phyloP scores from a whole-genome alignment of 2,113 vertebrate species.

The Micromys minutus region DNA sequence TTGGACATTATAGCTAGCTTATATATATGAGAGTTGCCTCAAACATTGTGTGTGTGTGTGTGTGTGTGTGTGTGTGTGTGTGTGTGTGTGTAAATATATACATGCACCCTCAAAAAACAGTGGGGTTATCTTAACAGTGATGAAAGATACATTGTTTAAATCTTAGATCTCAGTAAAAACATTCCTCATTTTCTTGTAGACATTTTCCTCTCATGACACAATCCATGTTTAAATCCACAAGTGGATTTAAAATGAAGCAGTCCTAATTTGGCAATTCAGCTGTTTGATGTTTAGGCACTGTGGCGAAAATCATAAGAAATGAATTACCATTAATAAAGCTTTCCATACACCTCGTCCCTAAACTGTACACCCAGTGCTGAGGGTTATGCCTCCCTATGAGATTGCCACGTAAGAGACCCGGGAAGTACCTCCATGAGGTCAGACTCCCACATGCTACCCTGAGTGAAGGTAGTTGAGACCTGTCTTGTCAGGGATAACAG shows the following conservation, averaged over 20 bases:
- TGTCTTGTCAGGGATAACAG: neutral
- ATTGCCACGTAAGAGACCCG: constrained; percentile 20
- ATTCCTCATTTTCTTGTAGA: constrained; percentile 35
- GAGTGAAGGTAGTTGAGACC: neutral
- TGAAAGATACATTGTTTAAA: constrained; percentile 38
- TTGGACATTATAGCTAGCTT: constrained; percentile 53
- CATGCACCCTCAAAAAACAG: constrained; percentile 45
- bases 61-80: constrained; percentile 23
- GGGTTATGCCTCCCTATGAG: neutral
- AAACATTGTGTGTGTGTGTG: constrained; percentile 33
- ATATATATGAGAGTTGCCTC: constrained; percentile 62
- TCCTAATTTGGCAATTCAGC: constrained; percentile 27
- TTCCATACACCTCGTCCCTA: neutral
- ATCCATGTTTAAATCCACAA: too few relatives aligned
- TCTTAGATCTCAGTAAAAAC: constrained; percentile 32
- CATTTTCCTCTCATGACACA: constrained; percentile 50
- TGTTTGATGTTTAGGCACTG: constrained; percentile 39
- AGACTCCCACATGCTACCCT: neutral
- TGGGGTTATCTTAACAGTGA: constrained; percentile 35
- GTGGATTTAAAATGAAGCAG: constrained; percentile 3
- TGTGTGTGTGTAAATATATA: constrained; percentile 23
- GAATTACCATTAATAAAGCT: constrained; percentile 28
- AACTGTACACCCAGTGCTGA: neutral
- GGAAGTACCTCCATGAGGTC: neutral
- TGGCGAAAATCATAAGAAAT: constrained; percentile 51